Percentiles rank a stretch among this genome's conserved stretches.
Conservation (phyloP, 2,888 invertebrate genomes). For the Archips crataeganus region DNA sequence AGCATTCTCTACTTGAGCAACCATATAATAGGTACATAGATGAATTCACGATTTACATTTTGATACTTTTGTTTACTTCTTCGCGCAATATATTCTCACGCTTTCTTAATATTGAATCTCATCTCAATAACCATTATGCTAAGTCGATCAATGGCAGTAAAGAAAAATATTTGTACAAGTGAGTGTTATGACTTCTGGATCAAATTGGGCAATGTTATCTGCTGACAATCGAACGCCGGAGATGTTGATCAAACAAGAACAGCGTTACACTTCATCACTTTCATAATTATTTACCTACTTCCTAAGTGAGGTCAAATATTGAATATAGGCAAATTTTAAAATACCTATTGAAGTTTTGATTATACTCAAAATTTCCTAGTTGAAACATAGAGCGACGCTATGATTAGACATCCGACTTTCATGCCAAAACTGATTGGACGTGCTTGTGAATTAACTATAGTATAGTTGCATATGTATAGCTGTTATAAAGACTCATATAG, state of each 20-base stretch:
- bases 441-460: constrained; percentile 4
- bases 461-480: constrained; percentile 1
- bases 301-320: not conserved
- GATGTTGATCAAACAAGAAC: constrained; percentile 63
- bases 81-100: constrained; percentile 55
- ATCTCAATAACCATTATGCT: constrained; percentile 60
- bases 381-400: not conserved
- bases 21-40: not conserved
- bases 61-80: constrained; percentile 41
- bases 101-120: constrained; percentile 56
- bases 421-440: constrained; percentile 5
- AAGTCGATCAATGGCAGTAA: constrained; percentile 62
- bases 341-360: not conserved
- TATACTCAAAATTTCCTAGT: not conserved
- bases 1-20: constrained; percentile 4
- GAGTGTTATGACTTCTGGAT: constrained; percentile 66
- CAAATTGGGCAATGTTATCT: constrained; percentile 60
- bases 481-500: constrained; percentile 1
- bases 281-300: not conserved
- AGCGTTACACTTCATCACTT: constrained; percentile 4
- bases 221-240: constrained; percentile 53
- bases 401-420: constrained; percentile 6
- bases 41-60: constrained; percentile 10
- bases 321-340: not conserved
- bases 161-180: constrained; percentile 70